Evolutionary conservation across 1,140 invertebrate genomes (phyloP).

Genomic region (Drosophila athabasca): DNA sequence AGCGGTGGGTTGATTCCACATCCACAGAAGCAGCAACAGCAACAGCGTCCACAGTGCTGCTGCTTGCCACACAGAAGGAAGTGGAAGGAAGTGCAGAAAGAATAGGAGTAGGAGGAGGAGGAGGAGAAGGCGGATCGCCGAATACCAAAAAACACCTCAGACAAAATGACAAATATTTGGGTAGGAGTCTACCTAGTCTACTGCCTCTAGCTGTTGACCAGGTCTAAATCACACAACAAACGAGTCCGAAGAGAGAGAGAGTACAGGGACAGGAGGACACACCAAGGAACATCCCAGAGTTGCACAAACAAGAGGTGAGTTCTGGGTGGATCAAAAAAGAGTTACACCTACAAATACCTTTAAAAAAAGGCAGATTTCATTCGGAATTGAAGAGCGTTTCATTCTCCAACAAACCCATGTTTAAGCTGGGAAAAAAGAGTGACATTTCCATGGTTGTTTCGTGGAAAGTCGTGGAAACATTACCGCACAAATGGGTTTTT

Average conservation of each 20-base stretch:
- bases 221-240: conserved; percentile 41
- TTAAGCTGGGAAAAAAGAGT: no score
- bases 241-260: neutral
- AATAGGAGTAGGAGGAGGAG: neutral
- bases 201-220: conserved; percentile 51
- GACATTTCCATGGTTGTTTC: no score
- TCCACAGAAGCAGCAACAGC: conserved; percentile 33
- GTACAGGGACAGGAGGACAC: conserved; percentile 11
- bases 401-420: no score
- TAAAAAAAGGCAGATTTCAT: no score
- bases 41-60: conserved; percentile 1
- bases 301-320: conserved; percentile 29
- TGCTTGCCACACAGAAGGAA: conserved; percentile 13
- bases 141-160: conserved; percentile 9
- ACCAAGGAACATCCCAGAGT: conserved; percentile 16
- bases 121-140: conserved; percentile 2
- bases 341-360: no score
- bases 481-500: no score
- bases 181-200: conserved; percentile 37
- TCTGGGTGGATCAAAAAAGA: neutral
- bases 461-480: no score
- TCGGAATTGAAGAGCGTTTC: no score
- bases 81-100: conserved; percentile 38
- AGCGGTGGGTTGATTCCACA: conserved; percentile 60
- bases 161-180: conserved; percentile 54